Conservation (phyloP, 2,888 invertebrate species). For the Tetanocera ferruginea region DNA sequence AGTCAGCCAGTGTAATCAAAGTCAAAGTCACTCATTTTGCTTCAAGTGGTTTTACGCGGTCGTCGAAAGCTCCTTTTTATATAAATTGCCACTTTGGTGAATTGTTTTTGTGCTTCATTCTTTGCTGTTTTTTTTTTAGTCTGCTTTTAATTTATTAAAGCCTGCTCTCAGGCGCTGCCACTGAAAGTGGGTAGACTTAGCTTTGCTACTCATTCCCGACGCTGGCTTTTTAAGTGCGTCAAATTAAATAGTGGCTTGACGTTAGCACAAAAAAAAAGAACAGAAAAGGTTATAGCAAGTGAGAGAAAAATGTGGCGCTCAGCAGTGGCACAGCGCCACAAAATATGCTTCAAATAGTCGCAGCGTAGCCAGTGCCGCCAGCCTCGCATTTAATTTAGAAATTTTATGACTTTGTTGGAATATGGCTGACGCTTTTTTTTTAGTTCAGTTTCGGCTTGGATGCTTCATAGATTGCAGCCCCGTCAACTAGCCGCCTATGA, state of each 20-base stretch:
- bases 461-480: background rate
- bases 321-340: background rate
- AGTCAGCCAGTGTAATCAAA: slow-evolving; percentile 4
- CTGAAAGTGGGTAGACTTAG: background rate
- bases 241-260: slow-evolving; percentile 25
- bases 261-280: background rate
- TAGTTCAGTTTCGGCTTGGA: background rate
- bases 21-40: slow-evolving; percentile 30
- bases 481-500: no score
- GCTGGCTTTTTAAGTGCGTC: slow-evolving; percentile 17
- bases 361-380: background rate
- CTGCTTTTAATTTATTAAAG: slow-evolving; percentile 1
- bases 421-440: background rate
- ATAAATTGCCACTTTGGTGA: slow-evolving; percentile 36
- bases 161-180: slow-evolving; percentile 9
- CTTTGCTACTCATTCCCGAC: background rate
- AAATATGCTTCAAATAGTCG: background rate
- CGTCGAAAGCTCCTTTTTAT: slow-evolving; percentile 17
- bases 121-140: background rate
- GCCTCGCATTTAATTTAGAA: slow-evolving; percentile 34
- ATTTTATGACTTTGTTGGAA: slow-evolving; percentile 29
- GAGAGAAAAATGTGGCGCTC: no score
- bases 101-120: background rate
- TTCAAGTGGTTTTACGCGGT: slow-evolving; percentile 19
- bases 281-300: no score